These are phyloP conservation scores for Heliconius hermathena DNA, from an alignment of 1,140 invertebrate genomes.

Conservation along the genomic window DNA sequence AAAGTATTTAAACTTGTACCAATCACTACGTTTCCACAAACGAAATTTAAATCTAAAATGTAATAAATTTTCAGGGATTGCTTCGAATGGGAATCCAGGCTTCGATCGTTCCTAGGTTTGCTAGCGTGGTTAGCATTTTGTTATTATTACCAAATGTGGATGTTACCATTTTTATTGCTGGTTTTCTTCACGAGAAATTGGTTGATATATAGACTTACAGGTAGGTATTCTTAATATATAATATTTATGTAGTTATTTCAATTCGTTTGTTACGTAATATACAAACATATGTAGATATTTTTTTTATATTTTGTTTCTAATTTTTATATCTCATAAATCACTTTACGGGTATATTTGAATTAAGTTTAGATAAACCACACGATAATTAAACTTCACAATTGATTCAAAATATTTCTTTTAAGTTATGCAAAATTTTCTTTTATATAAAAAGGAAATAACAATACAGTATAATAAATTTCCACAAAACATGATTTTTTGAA, in stretches of 20 bases:
- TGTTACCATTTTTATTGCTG: conserved; percentile 89
- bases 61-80: conserved; percentile 87
- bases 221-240: conserved; percentile 64
- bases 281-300: too few species aligned
- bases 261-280: too few species aligned
- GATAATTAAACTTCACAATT: not conserved
- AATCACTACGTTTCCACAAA: too few species aligned
- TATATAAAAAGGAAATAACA: not conserved
- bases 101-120: conserved; percentile 94
- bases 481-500: not conserved
- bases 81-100: conserved; percentile 97
- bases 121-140: conserved; percentile 90
- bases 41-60: not conserved
- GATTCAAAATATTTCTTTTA: not conserved
- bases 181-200: conserved; percentile 87
- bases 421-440: not conserved
- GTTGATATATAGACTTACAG: conserved; percentile 83
- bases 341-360: not conserved
- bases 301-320: not conserved
- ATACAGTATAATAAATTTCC: not conserved
- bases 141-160: conserved; percentile 94
- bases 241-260: not conserved
- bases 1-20: too few species aligned
- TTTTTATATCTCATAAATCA: not conserved
- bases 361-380: not conserved